phyloP scores from a whole-genome alignment of 92 coral and sea anemone genomes.

The Epizoanthus scotinus region DNA sequence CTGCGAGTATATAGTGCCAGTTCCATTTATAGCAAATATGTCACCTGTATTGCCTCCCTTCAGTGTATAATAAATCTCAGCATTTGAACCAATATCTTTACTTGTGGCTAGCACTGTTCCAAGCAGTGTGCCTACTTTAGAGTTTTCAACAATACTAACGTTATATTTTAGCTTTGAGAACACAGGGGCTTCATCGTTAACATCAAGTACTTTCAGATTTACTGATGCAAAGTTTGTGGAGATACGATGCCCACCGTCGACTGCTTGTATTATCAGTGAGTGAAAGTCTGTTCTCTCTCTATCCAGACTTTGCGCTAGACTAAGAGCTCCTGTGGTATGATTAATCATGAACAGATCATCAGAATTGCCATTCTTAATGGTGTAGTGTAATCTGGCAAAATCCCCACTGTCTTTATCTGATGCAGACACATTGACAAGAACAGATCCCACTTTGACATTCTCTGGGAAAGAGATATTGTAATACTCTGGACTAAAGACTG shows the following conservation, averaged over 20 bases:
- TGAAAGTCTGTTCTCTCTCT: constrained; percentile 83
- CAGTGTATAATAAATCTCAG: constrained; percentile 75
- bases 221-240: constrained; percentile 74
- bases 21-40: constrained; percentile 69
- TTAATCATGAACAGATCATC: constrained; percentile 65
- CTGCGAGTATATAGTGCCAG: constrained; percentile 73
- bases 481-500: constrained; percentile 65
- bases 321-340: constrained; percentile 57
- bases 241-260: constrained; percentile 78
- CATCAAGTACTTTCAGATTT: constrained; percentile 75
- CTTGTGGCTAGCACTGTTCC: constrained; percentile 91
- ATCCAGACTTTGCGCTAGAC: constrained; percentile 69
- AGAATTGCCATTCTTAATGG: constrained; percentile 62
- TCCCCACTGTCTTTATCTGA: constrained; percentile 82
- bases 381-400: constrained; percentile 64
- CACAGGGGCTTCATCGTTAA: constrained; percentile 92
- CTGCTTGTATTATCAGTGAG: constrained; percentile 60
- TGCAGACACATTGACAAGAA: constrained; percentile 64
- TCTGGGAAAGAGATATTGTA: constrained; percentile 68
- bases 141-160: constrained; percentile 73
- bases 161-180: constrained; percentile 66
- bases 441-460: constrained; percentile 55
- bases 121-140: constrained; percentile 48
- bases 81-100: constrained; percentile 91
- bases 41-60: constrained; percentile 49